Evolutionary conservation across 2,113 vertebrate species (phyloP).

Genomic region (Mesembrinibis cayennensis): DNA sequence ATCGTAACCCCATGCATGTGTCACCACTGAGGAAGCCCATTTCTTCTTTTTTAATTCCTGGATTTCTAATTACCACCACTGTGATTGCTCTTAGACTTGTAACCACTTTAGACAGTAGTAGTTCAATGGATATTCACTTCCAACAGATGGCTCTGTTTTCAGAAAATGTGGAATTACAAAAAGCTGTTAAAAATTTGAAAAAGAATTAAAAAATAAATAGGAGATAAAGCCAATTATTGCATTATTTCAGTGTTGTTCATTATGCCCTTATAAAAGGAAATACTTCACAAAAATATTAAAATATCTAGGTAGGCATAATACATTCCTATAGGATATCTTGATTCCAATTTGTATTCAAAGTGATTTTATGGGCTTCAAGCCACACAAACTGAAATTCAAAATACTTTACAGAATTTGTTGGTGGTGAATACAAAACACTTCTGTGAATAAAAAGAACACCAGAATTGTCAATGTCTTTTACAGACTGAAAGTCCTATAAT

Average conservation of each 20-base stretch:
- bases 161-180: not conserved
- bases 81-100: not conserved
- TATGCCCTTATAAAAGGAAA: not conserved
- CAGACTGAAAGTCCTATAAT: not conserved
- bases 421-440: conserved; percentile 33
- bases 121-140: conserved; percentile 38
- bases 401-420: conserved; percentile 1
- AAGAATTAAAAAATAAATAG: not conserved
- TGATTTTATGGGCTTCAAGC: not conserved
- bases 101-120: not conserved
- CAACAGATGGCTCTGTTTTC: conserved; percentile 9
- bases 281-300: not conserved
- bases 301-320: not conserved
- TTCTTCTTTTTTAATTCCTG: not conserved
- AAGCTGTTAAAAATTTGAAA: not conserved
- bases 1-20: not conserved
- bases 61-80: not conserved
- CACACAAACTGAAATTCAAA: not conserved
- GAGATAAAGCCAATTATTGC: not conserved
- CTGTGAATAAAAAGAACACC: conserved; percentile 73
- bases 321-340: not conserved
- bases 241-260: not conserved
- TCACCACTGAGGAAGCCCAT: not conserved
- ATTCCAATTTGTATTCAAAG: not conserved
- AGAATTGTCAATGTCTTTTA: not conserved